Evolutionary conservation across 2,888 invertebrate genomes (phyloP).

Genomic region (Ormyrus pomaceus): DNA sequence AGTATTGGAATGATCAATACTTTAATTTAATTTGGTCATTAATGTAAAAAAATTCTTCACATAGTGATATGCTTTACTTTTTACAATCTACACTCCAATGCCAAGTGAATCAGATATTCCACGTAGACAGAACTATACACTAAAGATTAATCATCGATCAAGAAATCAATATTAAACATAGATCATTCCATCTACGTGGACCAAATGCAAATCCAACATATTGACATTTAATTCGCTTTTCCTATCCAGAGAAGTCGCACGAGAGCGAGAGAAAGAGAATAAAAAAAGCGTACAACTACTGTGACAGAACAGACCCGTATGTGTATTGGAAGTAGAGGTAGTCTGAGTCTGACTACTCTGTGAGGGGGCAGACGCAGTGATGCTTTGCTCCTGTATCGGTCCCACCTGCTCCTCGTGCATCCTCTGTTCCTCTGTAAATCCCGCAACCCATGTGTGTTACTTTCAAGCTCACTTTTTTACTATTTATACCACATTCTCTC

Average conservation of each 20-base stretch:
- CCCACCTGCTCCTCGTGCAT: conserved; percentile 73
- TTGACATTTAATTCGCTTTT: conserved; percentile 39
- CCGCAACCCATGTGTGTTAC: conserved; percentile 71
- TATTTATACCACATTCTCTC: conserved; percentile 35
- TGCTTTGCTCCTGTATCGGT: conserved; percentile 71
- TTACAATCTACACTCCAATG: conserved; percentile 40
- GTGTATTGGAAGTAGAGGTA: conserved; percentile 73
- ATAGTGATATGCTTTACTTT: not conserved
- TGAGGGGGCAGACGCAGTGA: conserved; percentile 71
- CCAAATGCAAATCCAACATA: conserved; percentile 33
- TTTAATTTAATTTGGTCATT: not conserved
- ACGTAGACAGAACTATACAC: conserved; percentile 38
- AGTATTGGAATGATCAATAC: conserved; percentile 45
- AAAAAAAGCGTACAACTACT: conserved; percentile 69
- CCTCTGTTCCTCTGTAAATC: conserved; percentile 74
- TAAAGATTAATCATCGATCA: not conserved
- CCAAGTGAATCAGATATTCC: conserved; percentile 43
- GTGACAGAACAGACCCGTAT: conserved; percentile 75
- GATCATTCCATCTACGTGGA: conserved; percentile 45
- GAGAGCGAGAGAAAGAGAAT: conserved; percentile 59
- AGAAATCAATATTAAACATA: conserved; percentile 1
- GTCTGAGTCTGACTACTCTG: conserved; percentile 74
- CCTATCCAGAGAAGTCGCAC: conserved; percentile 53
- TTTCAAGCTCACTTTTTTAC: conserved; percentile 52
- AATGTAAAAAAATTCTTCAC: conserved; percentile 2